Percentiles rank a stretch among this genome's conserved stretches.
Evolutionary conservation across 2,797 vertebrate genomes (phyloP).

Genomic region (Myiothlypis chrysogaster): DNA sequence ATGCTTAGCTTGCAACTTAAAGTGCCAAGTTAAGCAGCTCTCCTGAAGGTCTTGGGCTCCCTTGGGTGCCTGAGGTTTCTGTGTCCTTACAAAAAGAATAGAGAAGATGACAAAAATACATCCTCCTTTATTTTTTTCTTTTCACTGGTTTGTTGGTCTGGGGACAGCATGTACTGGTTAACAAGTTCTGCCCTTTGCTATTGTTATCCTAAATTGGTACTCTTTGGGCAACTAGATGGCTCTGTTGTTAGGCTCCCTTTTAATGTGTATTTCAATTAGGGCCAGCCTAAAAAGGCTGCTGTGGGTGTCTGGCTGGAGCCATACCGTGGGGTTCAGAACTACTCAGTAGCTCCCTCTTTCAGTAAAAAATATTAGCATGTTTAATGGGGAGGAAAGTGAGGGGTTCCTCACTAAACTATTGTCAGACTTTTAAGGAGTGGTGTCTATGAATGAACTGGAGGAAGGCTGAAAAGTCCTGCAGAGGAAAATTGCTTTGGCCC

Average conservation of each 20-base stretch:
- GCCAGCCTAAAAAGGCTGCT: not conserved
- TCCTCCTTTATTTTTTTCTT: conserved; percentile 12
- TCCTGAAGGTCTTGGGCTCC: conserved; percentile 5
- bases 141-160: conserved; percentile 6
- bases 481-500: not conserved
- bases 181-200: conserved; percentile 10
- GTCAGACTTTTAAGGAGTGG: not conserved
- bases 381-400: not conserved
- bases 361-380: not conserved
- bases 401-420: not conserved
- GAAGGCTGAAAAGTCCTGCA: not conserved
- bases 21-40: conserved; percentile 17
- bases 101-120: not conserved
- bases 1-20: not conserved
- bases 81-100: not conserved
- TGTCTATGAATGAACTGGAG: not conserved
- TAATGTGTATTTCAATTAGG: not conserved
- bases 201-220: conserved; percentile 47
- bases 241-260: conserved; percentile 18
- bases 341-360: not conserved
- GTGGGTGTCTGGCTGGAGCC: not conserved
- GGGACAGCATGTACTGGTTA: conserved; percentile 27
- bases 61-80: conserved; percentile 43
- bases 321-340: not conserved
- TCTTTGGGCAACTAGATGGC: conserved; percentile 2